These are phyloP conservation scores for Butastur rufipennis DNA, from an alignment of 2,113 vertebrate species.

Conservation along the genomic window DNA sequence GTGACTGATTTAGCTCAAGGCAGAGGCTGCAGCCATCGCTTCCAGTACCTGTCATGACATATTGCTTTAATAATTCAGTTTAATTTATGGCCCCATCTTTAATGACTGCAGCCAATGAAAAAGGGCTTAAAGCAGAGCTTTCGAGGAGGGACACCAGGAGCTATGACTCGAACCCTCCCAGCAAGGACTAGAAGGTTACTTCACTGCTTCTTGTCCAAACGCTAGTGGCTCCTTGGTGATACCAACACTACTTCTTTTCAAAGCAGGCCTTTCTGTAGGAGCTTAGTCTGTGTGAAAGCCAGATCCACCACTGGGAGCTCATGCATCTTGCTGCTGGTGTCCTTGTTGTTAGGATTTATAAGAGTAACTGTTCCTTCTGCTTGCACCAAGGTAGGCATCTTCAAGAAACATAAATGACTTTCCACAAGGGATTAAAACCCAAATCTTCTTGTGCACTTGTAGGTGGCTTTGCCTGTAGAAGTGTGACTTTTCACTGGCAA, in stretches of 20 bases:
- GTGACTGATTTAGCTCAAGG: background rate
- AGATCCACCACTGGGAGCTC: accelerated
- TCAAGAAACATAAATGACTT: background rate
- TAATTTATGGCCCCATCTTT: background rate
- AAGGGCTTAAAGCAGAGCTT: background rate
- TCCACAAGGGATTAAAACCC: background rate
- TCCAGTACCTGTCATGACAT: background rate
- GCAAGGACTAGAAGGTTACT: background rate
- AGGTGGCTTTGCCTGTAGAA: background rate
- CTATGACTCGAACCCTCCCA: background rate
- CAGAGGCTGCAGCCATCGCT: background rate
- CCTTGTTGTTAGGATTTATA: background rate
- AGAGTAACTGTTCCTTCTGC: background rate
- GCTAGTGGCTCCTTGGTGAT: background rate
- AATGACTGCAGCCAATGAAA: background rate
- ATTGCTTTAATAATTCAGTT: background rate
- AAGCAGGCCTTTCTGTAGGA: background rate
- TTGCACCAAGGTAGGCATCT: background rate
- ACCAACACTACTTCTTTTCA: background rate
- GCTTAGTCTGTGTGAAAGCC: background rate
- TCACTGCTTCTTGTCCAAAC: background rate
- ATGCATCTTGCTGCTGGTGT: background rate
- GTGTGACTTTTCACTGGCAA: background rate
- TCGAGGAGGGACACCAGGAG: background rate
- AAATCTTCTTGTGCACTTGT: background rate